Evolutionary conservation across 2,888 invertebrate genomes (phyloP).

Genomic region (Monopis laevigella): DNA sequence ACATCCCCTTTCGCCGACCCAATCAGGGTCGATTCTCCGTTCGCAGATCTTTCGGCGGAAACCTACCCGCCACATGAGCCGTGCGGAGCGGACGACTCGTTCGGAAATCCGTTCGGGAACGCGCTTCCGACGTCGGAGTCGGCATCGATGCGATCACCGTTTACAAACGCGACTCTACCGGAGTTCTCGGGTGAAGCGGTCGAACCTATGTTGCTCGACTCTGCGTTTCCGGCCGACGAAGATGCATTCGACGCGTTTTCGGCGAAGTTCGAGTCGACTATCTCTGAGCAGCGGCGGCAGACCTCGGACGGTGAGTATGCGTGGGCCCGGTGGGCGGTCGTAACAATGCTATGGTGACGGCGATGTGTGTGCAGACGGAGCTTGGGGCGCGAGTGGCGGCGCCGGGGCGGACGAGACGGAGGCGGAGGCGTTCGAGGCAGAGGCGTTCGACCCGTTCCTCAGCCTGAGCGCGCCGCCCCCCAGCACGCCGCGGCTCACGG

Average conservation of each 20-base stretch:
- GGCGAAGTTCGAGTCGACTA: constrained; percentile 84
- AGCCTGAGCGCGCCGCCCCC: constrained; percentile 80
- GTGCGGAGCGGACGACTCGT: constrained; percentile 35
- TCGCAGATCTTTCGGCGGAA: constrained; percentile 31
- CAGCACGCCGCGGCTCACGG: constrained; percentile 70
- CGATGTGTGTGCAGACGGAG: constrained; percentile 1
- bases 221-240: constrained; percentile 37
- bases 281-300: constrained; percentile 3
- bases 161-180: constrained; percentile 21
- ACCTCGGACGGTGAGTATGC: background rate
- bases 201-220: constrained; percentile 37
- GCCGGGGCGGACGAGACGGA: constrained; percentile 28
- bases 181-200: constrained; percentile 31
- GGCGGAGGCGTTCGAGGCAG: constrained; percentile 74
- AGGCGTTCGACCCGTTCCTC: constrained; percentile 83
- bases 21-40: constrained; percentile 29
- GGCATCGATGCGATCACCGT: constrained; percentile 21
- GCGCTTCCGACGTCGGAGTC: constrained; percentile 19
- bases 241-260: constrained; percentile 86
- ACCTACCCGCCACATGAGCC: constrained; percentile 14
- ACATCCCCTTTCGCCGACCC: background rate
- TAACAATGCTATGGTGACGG: constrained; percentile 2
- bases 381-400: constrained; percentile 26
- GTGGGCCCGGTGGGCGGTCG: background rate
- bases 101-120: constrained; percentile 49